phyloP scores from a whole-genome alignment of 1,140 invertebrate species.

The Listronotus bonariensis region DNA sequence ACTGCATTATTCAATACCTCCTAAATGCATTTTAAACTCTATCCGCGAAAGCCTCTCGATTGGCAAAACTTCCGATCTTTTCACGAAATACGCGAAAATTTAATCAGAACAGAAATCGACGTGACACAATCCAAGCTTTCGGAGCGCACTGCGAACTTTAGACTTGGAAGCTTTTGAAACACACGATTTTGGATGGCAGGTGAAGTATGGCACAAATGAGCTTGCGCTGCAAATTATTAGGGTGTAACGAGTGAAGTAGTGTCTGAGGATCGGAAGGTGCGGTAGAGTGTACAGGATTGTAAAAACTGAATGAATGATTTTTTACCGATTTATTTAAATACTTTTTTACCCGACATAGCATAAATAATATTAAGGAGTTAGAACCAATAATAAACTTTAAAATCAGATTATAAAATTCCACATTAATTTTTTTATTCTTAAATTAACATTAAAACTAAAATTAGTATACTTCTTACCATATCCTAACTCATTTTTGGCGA shows the following conservation, averaged over 20 bases:
- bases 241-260: slow-evolving; percentile 32
- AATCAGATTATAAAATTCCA: no score
- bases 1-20: no score
- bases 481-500: no score
- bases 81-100: background rate
- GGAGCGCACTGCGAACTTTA: slow-evolving; percentile 35
- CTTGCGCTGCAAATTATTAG: slow-evolving; percentile 28
- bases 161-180: slow-evolving; percentile 19
- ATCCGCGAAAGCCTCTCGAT: no score
- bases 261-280: slow-evolving; percentile 16
- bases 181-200: slow-evolving; percentile 33
- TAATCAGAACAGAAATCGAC: background rate
- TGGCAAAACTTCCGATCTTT: background rate
- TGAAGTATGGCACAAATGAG: slow-evolving; percentile 33
- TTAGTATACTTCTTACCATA: no score
- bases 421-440: no score
- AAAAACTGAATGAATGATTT: background rate
- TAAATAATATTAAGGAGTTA: no score
- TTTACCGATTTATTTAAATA: no score
- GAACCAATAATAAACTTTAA: no score
- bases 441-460: no score
- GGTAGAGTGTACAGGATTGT: background rate
- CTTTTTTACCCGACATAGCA: no score
- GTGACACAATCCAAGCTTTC: background rate
- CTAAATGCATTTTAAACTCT: no score